phyloP scores from a whole-genome alignment of 2,113 vertebrate species.

The Chitala chitala region DNA sequence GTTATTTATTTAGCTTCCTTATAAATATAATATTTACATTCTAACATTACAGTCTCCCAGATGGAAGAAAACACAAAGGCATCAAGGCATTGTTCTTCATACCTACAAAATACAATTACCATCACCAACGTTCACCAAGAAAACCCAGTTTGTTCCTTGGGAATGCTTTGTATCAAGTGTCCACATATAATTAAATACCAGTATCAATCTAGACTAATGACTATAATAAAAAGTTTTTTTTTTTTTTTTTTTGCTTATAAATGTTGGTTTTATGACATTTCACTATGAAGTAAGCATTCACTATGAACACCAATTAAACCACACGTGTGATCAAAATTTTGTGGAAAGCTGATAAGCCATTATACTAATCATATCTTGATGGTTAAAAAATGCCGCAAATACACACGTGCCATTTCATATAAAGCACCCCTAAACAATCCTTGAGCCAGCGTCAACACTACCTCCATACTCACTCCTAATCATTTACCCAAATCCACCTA shows the following conservation, averaged over 20 bases:
- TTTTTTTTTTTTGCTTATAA: neutral
- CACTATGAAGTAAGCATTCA: neutral
- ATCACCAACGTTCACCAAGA: constrained; percentile 40
- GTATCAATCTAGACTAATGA: too few species aligned
- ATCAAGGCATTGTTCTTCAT: constrained; percentile 66
- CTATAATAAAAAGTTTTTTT: too few species aligned
- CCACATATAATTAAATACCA: neutral
- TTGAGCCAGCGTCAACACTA: neutral
- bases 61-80: constrained; percentile 68
- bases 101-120: constrained; percentile 48
- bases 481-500: neutral
- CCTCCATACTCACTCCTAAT: neutral
- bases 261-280: neutral
- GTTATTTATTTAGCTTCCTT: constrained; percentile 61
- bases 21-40: constrained; percentile 69
- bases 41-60: constrained; percentile 52
- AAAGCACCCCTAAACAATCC: neutral
- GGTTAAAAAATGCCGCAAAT: neutral
- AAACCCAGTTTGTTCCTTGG: constrained; percentile 17
- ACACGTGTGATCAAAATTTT: too few species aligned
- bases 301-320: neutral
- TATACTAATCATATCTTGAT: neutral
- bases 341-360: too few species aligned
- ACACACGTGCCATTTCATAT: constrained; percentile 9
- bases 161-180: constrained; percentile 21